Evolutionary conservation across 2,113 vertebrate species (phyloP).

Genomic region (Trachemys scripta): DNA sequence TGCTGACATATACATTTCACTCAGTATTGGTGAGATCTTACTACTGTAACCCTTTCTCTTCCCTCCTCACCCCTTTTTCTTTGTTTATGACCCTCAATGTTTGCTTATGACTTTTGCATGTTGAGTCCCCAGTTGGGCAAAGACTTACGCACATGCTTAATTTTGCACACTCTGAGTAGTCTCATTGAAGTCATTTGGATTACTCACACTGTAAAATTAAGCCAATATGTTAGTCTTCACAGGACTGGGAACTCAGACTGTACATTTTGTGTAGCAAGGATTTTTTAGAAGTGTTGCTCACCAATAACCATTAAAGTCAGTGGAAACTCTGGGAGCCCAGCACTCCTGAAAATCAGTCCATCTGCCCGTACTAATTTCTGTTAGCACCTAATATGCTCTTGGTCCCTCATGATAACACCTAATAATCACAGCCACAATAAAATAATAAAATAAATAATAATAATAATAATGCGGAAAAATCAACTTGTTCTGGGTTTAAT

Average conservation of each 20-base stretch:
- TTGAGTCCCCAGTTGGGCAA: background rate
- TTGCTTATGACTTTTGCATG: background rate
- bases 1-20: background rate
- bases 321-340: background rate
- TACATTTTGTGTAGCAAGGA: background rate
- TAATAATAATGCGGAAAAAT: background rate
- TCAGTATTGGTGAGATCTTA: background rate
- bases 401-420: background rate
- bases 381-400: background rate
- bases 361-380: background rate
- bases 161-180: rapidly evolving
- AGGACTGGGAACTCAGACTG: background rate
- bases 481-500: background rate
- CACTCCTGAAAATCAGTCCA: background rate
- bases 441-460: background rate
- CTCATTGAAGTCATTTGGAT: background rate
- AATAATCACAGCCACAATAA: background rate
- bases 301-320: background rate
- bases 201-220: background rate
- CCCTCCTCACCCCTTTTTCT: background rate
- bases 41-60: background rate
- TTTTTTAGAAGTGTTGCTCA: background rate
- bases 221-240: background rate
- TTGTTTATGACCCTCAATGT: background rate
- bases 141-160: rapidly evolving